phyloP scores from a whole-genome alignment of 2,888 invertebrate genomes.

The Sarcophaga variegata region DNA sequence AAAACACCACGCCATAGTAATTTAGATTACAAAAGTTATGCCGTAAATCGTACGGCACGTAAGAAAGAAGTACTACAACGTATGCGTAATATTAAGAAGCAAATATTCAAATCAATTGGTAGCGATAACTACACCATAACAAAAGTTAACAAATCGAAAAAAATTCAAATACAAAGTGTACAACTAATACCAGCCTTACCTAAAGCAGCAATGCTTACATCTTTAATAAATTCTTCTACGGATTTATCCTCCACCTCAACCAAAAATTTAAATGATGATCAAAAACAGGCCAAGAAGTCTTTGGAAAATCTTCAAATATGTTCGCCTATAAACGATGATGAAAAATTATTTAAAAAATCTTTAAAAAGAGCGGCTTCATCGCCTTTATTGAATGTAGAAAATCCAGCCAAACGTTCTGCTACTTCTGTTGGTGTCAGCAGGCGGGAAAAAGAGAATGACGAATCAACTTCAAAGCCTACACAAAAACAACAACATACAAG shows the following conservation, averaged over 20 bases:
- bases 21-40: constrained; percentile 72
- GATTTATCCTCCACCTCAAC: background rate
- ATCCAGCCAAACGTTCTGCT: background rate
- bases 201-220: background rate
- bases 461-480: too few relatives aligned
- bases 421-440: background rate
- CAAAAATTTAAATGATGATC: background rate
- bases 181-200: constrained; percentile 40
- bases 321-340: constrained; percentile 11
- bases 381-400: background rate
- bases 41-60: constrained; percentile 64
- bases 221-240: constrained; percentile 34
- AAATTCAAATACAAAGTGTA: constrained; percentile 46
- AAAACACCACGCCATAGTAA: constrained; percentile 36
- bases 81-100: constrained; percentile 71
- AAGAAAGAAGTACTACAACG: constrained; percentile 69
- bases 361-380: constrained; percentile 41
- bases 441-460: background rate
- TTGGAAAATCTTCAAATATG: background rate
- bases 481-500: too few relatives aligned
- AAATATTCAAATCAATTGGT: constrained; percentile 69
- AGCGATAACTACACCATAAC: background rate
- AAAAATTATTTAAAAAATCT: constrained; percentile 13
- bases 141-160: background rate
- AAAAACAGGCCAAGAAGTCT: background rate